Conservation (phyloP, 2,797 vertebrate genomes). For the Pempheris klunzingeri region DNA sequence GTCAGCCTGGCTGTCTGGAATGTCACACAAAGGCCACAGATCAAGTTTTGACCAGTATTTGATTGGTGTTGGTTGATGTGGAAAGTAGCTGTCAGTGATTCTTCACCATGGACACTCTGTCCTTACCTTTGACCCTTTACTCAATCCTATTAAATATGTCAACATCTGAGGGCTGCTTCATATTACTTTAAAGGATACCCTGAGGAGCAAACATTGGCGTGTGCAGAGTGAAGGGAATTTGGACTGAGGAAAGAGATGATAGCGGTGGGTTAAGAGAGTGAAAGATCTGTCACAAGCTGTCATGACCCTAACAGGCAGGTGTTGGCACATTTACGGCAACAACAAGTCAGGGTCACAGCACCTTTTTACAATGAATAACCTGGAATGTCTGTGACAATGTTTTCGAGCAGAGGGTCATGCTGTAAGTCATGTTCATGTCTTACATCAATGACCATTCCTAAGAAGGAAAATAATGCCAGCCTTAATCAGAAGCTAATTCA, state of each 20-base stretch:
- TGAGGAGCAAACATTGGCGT: slow-evolving; percentile 19
- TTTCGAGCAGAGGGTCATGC: slow-evolving; percentile 21
- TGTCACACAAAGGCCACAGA: background rate
- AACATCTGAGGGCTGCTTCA: slow-evolving; percentile 26
- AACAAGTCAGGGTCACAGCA: slow-evolving; percentile 38
- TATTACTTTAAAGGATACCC: slow-evolving; percentile 27
- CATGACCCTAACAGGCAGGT: slow-evolving; percentile 45
- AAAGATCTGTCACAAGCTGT: slow-evolving; percentile 55
- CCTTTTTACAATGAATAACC: slow-evolving; percentile 29
- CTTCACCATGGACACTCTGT: background rate
- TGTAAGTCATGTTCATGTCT: background rate
- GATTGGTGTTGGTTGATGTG: background rate
- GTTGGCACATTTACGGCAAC: slow-evolving; percentile 58
- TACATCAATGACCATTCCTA: background rate
- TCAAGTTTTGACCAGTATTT: background rate
- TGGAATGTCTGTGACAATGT: slow-evolving; percentile 37
- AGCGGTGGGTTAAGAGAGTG: slow-evolving; percentile 50
- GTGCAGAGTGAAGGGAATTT: slow-evolving; percentile 61
- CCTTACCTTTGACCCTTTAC: slow-evolving; percentile 4
- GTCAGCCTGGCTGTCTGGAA: background rate
- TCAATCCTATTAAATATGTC: slow-evolving; percentile 16
- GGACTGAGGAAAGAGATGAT: slow-evolving; percentile 46
- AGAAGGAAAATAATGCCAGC: background rate
- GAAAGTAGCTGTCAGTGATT: background rate
- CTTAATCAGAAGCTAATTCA: slow-evolving; percentile 4